A percentile compares a stretch with the other conserved stretches of the same genome.
phyloP scores from a whole-genome alignment of 2,113 vertebrate genomes.

The Uria lomvia region DNA sequence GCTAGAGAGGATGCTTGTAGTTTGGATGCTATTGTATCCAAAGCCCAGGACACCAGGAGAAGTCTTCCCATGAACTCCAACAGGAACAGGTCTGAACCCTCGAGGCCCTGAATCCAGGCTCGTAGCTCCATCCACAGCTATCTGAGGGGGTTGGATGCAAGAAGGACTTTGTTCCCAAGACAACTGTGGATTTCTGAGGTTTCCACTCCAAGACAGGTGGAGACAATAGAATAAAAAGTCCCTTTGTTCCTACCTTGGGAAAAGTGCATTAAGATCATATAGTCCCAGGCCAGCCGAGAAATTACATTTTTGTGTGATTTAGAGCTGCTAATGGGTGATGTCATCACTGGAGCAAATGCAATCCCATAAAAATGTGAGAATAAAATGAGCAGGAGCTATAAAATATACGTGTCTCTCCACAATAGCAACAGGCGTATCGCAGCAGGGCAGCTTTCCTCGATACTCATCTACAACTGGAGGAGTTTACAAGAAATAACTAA shows the following conservation, averaged over 20 bases:
- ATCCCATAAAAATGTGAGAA: not conserved
- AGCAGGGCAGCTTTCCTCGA: not conserved
- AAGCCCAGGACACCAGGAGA: not conserved
- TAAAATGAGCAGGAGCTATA: not conserved
- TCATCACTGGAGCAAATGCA: not conserved
- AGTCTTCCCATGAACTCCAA: not conserved
- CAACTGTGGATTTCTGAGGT: not conserved
- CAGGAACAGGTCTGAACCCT: not conserved
- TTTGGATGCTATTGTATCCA: not conserved
- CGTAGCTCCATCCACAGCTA: not conserved
- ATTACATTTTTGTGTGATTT: not conserved
- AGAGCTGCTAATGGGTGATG: not conserved
- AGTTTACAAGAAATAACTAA: not conserved
- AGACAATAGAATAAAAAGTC: not conserved
- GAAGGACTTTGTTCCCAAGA: not conserved
- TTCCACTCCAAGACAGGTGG: not conserved
- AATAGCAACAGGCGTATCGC: not conserved
- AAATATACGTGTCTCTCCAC: not conserved
- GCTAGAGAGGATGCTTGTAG: not conserved
- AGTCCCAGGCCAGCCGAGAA: not conserved
- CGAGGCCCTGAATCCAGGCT: not conserved
- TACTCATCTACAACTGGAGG: not conserved
- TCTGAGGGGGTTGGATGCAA: accelerated
- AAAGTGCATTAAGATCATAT: not conserved
- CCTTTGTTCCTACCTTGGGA: not conserved